These are phyloP conservation scores for Coenonympha arcania DNA, from an alignment of 2,888 invertebrate genomes.

Conservation along the genomic window DNA sequence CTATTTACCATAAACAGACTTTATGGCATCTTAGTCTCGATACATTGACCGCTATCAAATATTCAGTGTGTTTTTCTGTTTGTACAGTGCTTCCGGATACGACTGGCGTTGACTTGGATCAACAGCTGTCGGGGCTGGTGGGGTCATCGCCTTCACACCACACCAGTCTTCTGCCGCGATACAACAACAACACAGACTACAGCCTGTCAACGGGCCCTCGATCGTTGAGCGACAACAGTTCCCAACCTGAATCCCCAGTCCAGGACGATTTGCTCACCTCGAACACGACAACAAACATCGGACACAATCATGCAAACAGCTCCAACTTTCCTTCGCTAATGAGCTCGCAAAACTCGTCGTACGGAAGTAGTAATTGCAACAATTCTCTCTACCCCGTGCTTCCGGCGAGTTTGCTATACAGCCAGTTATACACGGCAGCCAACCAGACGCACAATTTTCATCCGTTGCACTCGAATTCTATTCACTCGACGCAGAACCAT, in stretches of 20 bases:
- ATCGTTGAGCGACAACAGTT: slow-evolving; percentile 86
- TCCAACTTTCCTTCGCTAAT: slow-evolving; percentile 78
- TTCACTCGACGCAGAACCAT: slow-evolving; percentile 77
- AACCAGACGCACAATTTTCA: slow-evolving; percentile 83
- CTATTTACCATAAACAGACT: neutral
- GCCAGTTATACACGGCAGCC: slow-evolving; percentile 86
- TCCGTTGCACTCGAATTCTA: slow-evolving; percentile 77
- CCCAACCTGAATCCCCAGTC: slow-evolving; percentile 86
- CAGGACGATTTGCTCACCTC: slow-evolving; percentile 82
- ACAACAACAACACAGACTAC: slow-evolving; percentile 79
- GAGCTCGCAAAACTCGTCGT: slow-evolving; percentile 76
- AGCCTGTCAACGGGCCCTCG: slow-evolving; percentile 79
- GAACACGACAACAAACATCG: slow-evolving; percentile 76
- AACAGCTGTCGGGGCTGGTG: slow-evolving; percentile 79
- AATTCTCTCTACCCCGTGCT: slow-evolving; percentile 84
- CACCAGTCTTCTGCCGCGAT: slow-evolving; percentile 78
- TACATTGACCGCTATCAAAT: neutral
- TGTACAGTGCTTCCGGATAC: slow-evolving; percentile 83
- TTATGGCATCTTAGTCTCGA: neutral
- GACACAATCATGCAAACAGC: slow-evolving; percentile 75
- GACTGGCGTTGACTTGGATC: slow-evolving; percentile 82
- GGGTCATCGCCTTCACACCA: slow-evolving; percentile 74
- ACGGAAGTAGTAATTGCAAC: slow-evolving; percentile 78
- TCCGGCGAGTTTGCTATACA: slow-evolving; percentile 86
- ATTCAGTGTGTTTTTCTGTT: slow-evolving; percentile 21